phyloP scores from a whole-genome alignment of 2,888 invertebrate genomes.

The Megaustenia siamemsis region DNA sequence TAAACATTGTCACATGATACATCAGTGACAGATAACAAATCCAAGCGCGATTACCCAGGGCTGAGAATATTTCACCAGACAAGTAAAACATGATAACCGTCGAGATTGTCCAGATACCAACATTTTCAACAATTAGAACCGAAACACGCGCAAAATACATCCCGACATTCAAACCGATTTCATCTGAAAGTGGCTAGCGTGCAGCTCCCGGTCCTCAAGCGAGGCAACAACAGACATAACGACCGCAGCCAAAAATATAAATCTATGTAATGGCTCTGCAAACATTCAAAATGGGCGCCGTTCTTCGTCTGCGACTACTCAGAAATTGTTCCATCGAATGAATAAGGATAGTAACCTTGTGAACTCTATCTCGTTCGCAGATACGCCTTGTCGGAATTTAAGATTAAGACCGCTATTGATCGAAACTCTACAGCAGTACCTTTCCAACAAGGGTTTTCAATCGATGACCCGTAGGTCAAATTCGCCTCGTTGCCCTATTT shows the following conservation, averaged over 20 bases:
- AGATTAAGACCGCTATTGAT: not conserved
- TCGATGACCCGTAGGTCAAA: no score
- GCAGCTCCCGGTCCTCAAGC: not conserved
- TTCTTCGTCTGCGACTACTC: not conserved
- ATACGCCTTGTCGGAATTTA: not conserved
- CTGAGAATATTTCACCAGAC: not conserved
- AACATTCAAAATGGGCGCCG: constrained; percentile 24
- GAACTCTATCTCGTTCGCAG: constrained; percentile 1
- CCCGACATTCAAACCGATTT: not conserved
- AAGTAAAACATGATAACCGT: not conserved
- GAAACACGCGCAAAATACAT: not conserved
- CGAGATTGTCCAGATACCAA: not conserved
- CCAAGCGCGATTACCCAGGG: not conserved
- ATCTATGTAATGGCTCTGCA: constrained; percentile 2
- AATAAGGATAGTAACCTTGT: not conserved
- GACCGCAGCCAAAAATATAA: not conserved
- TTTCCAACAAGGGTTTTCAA: no score
- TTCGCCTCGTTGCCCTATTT: no score
- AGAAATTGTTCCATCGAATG: not conserved
- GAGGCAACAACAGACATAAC: not conserved
- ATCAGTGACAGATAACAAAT: not conserved
- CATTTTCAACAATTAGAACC: not conserved
- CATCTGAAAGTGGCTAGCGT: not conserved
- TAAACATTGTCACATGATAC: not conserved
- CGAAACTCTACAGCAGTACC: not conserved